Evolutionary conservation across 2,888 invertebrate species (phyloP).

Genomic region (Leptogaster cylindrica): DNA sequence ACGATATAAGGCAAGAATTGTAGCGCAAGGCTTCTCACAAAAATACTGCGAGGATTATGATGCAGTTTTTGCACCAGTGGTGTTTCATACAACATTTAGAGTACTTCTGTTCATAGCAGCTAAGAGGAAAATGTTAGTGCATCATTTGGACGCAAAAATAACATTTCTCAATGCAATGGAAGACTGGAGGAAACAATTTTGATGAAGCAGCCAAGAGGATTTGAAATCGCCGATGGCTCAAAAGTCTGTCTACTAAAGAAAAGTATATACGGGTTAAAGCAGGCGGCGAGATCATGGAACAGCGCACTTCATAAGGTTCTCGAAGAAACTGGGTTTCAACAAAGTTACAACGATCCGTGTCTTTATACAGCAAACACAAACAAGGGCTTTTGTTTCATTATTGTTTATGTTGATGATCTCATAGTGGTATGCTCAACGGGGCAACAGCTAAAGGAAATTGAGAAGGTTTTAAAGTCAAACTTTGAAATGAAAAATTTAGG

Average conservation of each 20-base stretch:
- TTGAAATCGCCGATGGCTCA: conserved; percentile 25
- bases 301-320: conserved; percentile 38
- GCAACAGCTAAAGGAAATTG: conserved; percentile 12
- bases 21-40: conserved; percentile 44
- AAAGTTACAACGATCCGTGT: conserved; percentile 45
- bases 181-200: conserved; percentile 40
- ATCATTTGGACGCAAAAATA: conserved; percentile 44
- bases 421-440: conserved; percentile 27
- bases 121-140: conserved; percentile 30
- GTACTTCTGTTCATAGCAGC: conserved; percentile 39
- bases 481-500: conserved; percentile 43
- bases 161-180: conserved; percentile 46
- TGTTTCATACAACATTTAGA: conserved; percentile 42
- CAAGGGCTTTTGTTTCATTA: conserved; percentile 18
- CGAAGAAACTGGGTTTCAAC: conserved; percentile 5
- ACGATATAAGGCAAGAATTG: conserved; percentile 43
- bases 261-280: conserved; percentile 47
- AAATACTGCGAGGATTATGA: conserved; percentile 44
- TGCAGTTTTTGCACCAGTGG: conserved; percentile 45
- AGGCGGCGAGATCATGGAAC: conserved; percentile 48
- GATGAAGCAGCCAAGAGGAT: conserved; percentile 47
- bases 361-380: conserved; percentile 34
- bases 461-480: conserved; percentile 23
- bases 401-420: conserved; percentile 46
- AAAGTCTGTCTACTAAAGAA: conserved; percentile 44